phyloP scores from a whole-genome alignment of 2,888 invertebrate genomes.

The Spisula solida region DNA sequence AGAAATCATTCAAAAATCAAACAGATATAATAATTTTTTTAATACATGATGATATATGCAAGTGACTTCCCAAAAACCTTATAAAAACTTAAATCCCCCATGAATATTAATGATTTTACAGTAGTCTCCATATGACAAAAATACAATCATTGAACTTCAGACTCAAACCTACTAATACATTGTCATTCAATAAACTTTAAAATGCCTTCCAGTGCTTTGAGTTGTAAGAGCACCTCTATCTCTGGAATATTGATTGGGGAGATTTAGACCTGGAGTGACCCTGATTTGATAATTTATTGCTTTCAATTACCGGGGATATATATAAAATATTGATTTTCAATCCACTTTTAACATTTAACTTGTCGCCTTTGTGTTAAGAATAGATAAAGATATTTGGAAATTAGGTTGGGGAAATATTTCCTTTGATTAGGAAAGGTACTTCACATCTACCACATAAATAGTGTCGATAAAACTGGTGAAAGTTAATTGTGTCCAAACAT shows the following conservation, averaged over 20 bases:
- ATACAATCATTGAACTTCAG: too few species aligned
- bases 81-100: too few species aligned
- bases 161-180: too few species aligned
- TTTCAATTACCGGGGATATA: slow-evolving; percentile 28
- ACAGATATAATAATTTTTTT: too few species aligned
- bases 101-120: too few species aligned
- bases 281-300: slow-evolving; percentile 36
- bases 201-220: slow-evolving; percentile 1
- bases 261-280: slow-evolving; percentile 25
- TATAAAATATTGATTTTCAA: slow-evolving; percentile 40
- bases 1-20: too few species aligned
- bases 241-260: neutral
- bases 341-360: slow-evolving; percentile 16
- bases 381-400: slow-evolving; percentile 15
- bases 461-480: neutral
- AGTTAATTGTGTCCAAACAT: neutral
- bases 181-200: too few species aligned
- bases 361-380: neutral
- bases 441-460: neutral
- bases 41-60: too few species aligned
- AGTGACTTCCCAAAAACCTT: too few species aligned
- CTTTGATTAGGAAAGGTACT: slow-evolving; percentile 11
- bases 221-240: neutral
- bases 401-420: neutral
- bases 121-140: too few species aligned